Conservation (phyloP, 2,113 vertebrate species). For the Hiodon tergisus region DNA sequence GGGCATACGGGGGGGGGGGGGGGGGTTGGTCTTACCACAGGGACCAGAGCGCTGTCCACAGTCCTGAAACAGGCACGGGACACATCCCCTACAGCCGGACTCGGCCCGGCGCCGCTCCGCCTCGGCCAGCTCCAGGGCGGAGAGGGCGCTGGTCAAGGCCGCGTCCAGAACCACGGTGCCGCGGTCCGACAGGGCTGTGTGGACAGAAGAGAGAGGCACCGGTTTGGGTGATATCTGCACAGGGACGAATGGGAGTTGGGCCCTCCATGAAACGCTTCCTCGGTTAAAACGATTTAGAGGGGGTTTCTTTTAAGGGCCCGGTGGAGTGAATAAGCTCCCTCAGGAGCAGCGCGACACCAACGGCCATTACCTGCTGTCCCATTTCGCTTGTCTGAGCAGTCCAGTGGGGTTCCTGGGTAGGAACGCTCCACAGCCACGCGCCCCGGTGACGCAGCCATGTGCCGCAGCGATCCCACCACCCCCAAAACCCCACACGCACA, state of each 20-base stretch:
- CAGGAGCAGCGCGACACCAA: too few relatives aligned
- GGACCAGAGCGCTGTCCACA: conserved; percentile 58
- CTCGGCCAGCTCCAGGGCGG: conserved; percentile 62
- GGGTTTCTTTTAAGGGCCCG: too few relatives aligned
- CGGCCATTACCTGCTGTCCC: too few relatives aligned
- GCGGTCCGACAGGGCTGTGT: conserved; percentile 70
- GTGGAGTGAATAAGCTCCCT: too few relatives aligned
- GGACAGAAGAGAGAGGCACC: neutral
- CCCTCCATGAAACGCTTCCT: too few relatives aligned
- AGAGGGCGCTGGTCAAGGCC: conserved; percentile 67
- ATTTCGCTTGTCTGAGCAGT: too few relatives aligned
- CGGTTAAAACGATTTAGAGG: too few relatives aligned
- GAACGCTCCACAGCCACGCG: too few relatives aligned
- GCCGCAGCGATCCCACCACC: neutral
- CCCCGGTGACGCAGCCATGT: too few relatives aligned
- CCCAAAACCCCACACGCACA: conserved; percentile 25
- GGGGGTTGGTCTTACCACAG: conserved; percentile 57
- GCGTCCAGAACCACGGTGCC: conserved; percentile 80
- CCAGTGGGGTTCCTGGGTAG: too few relatives aligned
- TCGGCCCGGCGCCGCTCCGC: conserved; percentile 57
- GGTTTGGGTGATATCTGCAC: neutral
- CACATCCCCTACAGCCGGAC: conserved; percentile 62
- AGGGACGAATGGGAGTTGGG: too few relatives aligned
- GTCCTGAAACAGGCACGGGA: conserved; percentile 74
- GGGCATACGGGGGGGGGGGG: neutral